Evolutionary conservation across 1,140 invertebrate species (phyloP).

Genomic region (Radopholus similis): DNA sequence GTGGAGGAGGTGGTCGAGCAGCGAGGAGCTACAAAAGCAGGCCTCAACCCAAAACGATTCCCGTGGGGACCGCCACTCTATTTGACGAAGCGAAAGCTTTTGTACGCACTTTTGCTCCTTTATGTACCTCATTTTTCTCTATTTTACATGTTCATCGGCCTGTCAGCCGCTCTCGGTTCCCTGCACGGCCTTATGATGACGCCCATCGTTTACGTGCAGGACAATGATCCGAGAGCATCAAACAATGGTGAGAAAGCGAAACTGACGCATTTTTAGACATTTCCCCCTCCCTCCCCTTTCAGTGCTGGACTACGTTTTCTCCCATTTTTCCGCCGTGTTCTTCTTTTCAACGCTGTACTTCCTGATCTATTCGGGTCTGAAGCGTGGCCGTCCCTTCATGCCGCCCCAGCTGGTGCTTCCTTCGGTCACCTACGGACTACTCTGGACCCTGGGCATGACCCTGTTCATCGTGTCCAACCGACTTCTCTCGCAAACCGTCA

Average conservation of each 20-base stretch:
- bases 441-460: conserved; percentile 50
- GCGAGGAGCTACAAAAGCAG: too few species aligned
- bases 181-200: conserved; percentile 53
- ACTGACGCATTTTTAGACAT: neutral
- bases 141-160: conserved; percentile 21
- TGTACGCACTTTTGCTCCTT: conserved; percentile 19
- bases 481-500: conserved; percentile 47
- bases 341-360: conserved; percentile 54
- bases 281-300: conserved; percentile 1
- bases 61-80: too few species aligned
- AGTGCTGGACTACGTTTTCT: conserved; percentile 54
- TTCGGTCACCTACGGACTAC: conserved; percentile 45
- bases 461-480: conserved; percentile 49
- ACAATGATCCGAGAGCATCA: conserved; percentile 36
- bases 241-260: conserved; percentile 31
- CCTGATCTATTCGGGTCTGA: conserved; percentile 37
- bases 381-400: conserved; percentile 27
- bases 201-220: conserved; percentile 50
- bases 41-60: too few species aligned
- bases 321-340: conserved; percentile 50
- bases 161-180: conserved; percentile 40
- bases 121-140: neutral
- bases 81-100: too few species aligned
- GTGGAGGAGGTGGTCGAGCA: neutral
- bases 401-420: conserved; percentile 42